These are phyloP conservation scores for Deilephila elpenor DNA, from an alignment of 2,888 invertebrate genomes.

Conservation along the genomic window DNA sequence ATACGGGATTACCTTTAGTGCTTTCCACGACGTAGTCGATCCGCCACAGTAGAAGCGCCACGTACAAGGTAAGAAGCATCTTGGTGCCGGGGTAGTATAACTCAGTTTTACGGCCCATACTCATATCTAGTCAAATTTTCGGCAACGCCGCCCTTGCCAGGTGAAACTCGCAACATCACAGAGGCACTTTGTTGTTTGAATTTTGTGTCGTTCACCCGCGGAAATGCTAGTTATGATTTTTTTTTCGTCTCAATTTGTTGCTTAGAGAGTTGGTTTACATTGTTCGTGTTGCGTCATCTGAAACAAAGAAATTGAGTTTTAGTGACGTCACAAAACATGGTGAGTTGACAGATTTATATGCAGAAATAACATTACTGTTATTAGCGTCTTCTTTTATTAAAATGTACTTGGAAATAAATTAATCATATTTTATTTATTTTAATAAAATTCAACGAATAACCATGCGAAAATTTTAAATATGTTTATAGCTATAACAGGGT, in stretches of 20 bases:
- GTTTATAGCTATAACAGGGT: no score
- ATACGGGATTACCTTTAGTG: conserved; percentile 71
- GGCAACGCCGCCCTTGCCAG: conserved; percentile 67
- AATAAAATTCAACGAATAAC: no score
- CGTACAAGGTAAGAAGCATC: conserved; percentile 74
- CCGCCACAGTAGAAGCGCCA: conserved; percentile 75
- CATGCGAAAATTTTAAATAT: no score
- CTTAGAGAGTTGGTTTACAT: conserved; percentile 10
- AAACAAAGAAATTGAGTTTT: conserved; percentile 49
- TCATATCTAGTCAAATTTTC: conserved; percentile 69
- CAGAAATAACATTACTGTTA: no score
- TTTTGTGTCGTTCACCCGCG: conserved; percentile 54
- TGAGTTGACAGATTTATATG: no score
- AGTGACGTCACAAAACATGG: no score
- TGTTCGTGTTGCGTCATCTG: conserved; percentile 47
- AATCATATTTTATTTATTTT: no score
- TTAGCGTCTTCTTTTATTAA: no score
- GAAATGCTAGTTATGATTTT: conserved; percentile 51
- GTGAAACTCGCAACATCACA: conserved; percentile 74
- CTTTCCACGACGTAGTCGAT: conserved; percentile 78
- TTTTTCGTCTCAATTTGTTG: conserved; percentile 51
- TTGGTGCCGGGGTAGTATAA: conserved; percentile 65
- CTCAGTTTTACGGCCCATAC: conserved; percentile 71
- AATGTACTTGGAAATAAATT: no score
- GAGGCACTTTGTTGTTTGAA: conserved; percentile 59